phyloP scores from a whole-genome alignment of 2,797 vertebrate species.

The Corythornis leucogaster region DNA sequence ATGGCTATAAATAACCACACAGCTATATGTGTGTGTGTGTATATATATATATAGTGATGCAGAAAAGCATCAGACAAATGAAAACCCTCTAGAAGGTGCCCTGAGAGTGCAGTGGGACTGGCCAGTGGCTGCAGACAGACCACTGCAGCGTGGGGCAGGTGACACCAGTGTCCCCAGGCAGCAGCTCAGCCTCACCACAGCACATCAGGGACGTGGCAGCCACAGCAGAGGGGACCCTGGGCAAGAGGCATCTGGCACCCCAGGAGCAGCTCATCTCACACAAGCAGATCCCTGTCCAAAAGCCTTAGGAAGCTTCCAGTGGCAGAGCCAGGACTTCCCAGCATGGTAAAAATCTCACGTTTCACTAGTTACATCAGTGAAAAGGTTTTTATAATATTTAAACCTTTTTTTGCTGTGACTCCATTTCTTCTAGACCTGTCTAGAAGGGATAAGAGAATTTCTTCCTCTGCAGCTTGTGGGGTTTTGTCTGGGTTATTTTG shows the following conservation, averaged over 20 bases:
- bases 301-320: background rate
- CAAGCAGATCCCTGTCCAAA: background rate
- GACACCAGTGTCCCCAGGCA: background rate
- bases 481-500: background rate
- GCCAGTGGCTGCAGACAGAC: background rate
- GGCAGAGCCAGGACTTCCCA: background rate
- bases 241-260: background rate
- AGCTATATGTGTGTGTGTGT: background rate
- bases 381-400: background rate
- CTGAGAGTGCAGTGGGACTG: background rate
- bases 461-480: background rate
- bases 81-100: background rate
- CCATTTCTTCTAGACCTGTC: background rate
- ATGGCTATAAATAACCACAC: background rate
- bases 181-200: too few relatives aligned
- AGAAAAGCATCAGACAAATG: background rate
- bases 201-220: accelerated
- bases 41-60: background rate
- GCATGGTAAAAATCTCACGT: background rate
- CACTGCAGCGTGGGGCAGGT: accelerated
- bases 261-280: background rate
- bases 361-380: background rate
- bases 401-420: background rate
- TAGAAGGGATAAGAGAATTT: background rate
- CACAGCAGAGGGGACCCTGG: background rate